A percentile compares a stretch with the other conserved stretches of the same genome.
These are phyloP conservation scores for Coenobita brevimanus DNA, from an alignment of 1,140 invertebrate species.

Conservation along the genomic window DNA sequence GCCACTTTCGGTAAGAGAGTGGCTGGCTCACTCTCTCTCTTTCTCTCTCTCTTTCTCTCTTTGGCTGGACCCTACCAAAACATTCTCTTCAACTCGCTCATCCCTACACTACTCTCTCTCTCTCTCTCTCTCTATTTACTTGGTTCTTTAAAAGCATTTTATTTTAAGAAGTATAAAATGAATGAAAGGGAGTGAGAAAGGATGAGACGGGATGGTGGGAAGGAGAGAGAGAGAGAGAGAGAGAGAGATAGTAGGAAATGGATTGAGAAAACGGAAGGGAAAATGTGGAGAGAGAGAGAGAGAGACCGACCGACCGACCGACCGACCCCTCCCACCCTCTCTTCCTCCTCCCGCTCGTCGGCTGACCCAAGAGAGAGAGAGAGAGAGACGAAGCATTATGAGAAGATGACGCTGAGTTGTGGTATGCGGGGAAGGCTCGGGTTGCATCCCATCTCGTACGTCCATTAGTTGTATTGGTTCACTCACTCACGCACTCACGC, in stretches of 20 bases:
- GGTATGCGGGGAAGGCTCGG: constrained; percentile 48
- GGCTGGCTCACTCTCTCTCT: constrained; percentile 53
- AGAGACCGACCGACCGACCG: no score
- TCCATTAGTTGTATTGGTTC: constrained; percentile 67
- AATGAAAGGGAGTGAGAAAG: no score
- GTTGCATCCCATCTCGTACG: constrained; percentile 64
- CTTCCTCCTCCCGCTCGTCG: no score
- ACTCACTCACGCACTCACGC: constrained; percentile 64
- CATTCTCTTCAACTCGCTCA: constrained; percentile 19
- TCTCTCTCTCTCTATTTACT: neutral
- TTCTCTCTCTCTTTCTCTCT: neutral
- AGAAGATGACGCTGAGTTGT: constrained; percentile 51
- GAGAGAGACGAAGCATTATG: constrained; percentile 42
- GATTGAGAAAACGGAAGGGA: no score
- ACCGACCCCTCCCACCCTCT: no score
- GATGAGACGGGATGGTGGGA: no score
- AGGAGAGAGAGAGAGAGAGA: no score
- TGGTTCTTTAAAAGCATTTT: no score
- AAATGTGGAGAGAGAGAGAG: no score
- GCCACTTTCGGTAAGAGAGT: constrained; percentile 60
- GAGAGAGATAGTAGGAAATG: no score
- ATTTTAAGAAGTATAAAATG: no score
- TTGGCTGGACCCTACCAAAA: neutral
- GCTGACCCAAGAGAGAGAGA: neutral
- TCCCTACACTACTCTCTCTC: neutral